Evolutionary conservation across 2,797 vertebrate genomes (phyloP), one percentile per base, ranked within the genome.

Genomic region (Sparidentex hasta): DNA sequence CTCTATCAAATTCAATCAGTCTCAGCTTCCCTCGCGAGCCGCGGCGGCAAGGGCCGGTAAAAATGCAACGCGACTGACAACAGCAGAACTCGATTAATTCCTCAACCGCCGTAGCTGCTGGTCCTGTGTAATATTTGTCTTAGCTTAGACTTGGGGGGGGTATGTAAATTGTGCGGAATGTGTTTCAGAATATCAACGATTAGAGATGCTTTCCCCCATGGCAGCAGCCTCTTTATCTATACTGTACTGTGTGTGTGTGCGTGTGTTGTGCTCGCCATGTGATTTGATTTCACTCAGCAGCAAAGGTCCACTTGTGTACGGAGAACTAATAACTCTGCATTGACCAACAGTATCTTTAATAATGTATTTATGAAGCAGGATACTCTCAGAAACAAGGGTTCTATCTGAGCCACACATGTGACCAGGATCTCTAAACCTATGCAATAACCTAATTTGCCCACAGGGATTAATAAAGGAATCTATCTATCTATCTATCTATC

Each of bases 1-100:
- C 87, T 89, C 94, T 87, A 94, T 95, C 93, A 93, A 92, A 94
- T 94, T 89, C 85, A 94, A 95, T 95, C 94, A 94, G 92, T 80
- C 80, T 93, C 84, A 51, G 87, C 85, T 86, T 90, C 71, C 86
- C 85, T 82, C 84, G 80, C 75, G 85, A 82, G 82, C 82, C 20
- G 80, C 71, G 41, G 76, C 64, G 21, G 86, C 74, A 72, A 44
- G 77, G 88, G 88, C 87, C 87, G 71, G 87, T 76, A 79, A 87
- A 94, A 92, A 92, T 88, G 84, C 88, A 90, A 88, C 78, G 74
- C 71, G 29, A 90, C 87, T 90, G 88, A 92, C 90, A 94, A 92
- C 79, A 88, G 78, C 80, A 85, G 73, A 91, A 87, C 87, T 91
- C 85, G 78, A 95, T 94, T 95, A 94, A 94, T 94, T 94, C 86